Evolutionary conservation across 2,113 vertebrate species (phyloP).

Genomic region (Catharus minimus): DNA sequence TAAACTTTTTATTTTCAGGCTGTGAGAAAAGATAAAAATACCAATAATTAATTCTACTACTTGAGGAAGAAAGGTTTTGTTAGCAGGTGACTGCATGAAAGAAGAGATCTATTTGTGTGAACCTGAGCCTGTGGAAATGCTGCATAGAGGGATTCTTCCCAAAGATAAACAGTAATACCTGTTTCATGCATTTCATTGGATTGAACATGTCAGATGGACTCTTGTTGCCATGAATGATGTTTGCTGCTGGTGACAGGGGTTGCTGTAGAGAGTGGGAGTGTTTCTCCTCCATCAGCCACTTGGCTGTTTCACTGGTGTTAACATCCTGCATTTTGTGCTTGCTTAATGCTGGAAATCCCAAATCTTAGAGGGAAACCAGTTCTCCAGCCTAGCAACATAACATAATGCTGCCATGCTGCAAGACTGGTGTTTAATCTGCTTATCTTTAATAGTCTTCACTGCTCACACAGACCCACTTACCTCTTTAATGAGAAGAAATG

Average conservation of each 20-base stretch:
- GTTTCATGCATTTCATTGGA: background rate
- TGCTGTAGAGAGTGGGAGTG: background rate
- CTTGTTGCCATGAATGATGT: background rate
- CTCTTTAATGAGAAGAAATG: constrained; percentile 64
- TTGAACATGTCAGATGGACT: background rate
- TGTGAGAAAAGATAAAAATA: background rate
- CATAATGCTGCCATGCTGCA: constrained; percentile 17
- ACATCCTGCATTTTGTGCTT: constrained; percentile 10
- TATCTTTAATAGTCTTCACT: constrained; percentile 51
- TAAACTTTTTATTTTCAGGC: constrained; percentile 32
- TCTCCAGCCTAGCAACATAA: constrained; percentile 33
- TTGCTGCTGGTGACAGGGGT: background rate
- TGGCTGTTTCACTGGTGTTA: background rate
- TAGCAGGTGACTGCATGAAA: background rate
- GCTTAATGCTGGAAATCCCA: constrained; percentile 8
- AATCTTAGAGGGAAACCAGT: background rate
- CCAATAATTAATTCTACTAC: background rate
- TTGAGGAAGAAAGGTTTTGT: background rate
- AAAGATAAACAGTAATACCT: background rate
- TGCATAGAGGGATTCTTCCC: background rate
- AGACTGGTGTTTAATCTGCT: constrained; percentile 57
- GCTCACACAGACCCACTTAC: constrained; percentile 58
- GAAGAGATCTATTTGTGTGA: background rate
- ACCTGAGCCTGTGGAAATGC: background rate
- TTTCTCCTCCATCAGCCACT: background rate